These are phyloP conservation scores for Drosophila melanica DNA, from an alignment of 1,140 invertebrate genomes.

Conservation along the genomic window DNA sequence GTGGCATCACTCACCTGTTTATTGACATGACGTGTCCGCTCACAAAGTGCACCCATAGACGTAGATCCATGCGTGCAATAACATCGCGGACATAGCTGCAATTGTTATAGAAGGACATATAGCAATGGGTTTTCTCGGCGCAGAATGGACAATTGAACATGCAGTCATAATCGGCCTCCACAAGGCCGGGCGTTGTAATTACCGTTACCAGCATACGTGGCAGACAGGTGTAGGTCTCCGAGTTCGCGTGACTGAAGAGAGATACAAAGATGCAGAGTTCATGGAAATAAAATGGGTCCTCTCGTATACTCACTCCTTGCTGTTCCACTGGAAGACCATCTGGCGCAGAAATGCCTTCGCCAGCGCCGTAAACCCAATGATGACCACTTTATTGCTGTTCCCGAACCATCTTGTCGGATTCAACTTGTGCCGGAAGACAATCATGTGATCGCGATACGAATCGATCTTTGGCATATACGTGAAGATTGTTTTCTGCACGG, in stretches of 20 bases:
- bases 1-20: conserved; percentile 39
- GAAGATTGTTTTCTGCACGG: too few species aligned
- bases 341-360: conserved; percentile 63
- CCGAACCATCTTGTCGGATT: conserved; percentile 56
- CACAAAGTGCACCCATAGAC: conserved; percentile 64
- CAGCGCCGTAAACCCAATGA: conserved; percentile 55
- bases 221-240: conserved; percentile 56
- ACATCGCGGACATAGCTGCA: conserved; percentile 59
- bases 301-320: conserved; percentile 50
- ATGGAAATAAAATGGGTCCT: too few species aligned
- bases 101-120: conserved; percentile 32
- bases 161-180: conserved; percentile 69
- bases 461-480: conserved; percentile 11
- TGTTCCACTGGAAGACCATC: conserved; percentile 67
- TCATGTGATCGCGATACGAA: conserved; percentile 37
- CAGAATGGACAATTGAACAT: conserved; percentile 62
- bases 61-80: conserved; percentile 57
- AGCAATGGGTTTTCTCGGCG: conserved; percentile 22
- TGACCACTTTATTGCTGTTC: conserved; percentile 50
- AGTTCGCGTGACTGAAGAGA: conserved; percentile 43
- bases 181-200: conserved; percentile 43
- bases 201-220: conserved; percentile 52
- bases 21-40: conserved; percentile 43
- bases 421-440: conserved; percentile 61
- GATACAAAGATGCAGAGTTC: too few species aligned